Percentiles rank a stretch among this genome's conserved stretches.
phyloP scores from a whole-genome alignment of 2,113 vertebrate species.

The Pan troglodytes region DNA sequence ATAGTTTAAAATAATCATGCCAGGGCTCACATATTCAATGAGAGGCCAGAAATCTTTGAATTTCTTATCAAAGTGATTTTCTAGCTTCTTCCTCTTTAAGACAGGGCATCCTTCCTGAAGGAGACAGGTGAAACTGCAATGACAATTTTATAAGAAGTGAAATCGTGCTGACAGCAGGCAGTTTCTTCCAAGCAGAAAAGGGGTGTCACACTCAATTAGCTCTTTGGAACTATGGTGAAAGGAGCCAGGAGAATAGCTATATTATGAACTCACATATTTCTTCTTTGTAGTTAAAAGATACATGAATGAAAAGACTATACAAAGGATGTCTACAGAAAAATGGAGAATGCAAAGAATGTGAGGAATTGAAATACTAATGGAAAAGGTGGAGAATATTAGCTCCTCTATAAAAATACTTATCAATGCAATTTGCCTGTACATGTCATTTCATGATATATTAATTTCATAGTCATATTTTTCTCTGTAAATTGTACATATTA shows the following conservation, averaged over 20 bases:
- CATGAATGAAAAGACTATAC: neutral
- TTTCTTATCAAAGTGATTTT: neutral
- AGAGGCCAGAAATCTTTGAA: neutral
- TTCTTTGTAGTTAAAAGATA: neutral
- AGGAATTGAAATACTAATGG: neutral
- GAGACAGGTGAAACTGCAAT: neutral
- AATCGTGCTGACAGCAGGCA: neutral
- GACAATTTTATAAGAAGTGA: conserved; percentile 19
- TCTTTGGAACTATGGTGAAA: neutral
- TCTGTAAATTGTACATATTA: neutral
- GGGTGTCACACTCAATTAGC: neutral
- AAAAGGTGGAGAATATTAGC: neutral
- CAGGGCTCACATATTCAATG: neutral
- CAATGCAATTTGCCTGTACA: too few species aligned
- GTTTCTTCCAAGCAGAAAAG: neutral
- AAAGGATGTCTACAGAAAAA: neutral
- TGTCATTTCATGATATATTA: neutral
- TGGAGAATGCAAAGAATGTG: neutral
- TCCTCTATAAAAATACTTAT: neutral
- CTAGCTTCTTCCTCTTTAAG: neutral
- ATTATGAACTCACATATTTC: neutral
- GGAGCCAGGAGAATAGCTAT: neutral
- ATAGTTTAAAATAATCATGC: neutral
- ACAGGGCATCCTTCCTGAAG: neutral
- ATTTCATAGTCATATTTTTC: neutral